Conservation (phyloP, 2,888 invertebrate species). For the Temnothorax unifasciatus region DNA sequence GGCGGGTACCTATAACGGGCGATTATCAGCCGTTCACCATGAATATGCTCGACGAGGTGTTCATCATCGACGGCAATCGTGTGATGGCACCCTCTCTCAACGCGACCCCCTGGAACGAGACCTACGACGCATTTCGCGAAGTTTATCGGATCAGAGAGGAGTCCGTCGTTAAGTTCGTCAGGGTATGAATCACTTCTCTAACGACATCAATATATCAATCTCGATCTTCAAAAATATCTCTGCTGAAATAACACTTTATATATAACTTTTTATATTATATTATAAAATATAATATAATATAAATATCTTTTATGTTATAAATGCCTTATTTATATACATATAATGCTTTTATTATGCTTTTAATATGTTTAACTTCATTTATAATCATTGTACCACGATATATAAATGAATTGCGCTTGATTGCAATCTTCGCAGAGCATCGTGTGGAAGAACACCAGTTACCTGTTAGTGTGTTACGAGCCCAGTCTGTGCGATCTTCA, state of each 20-base stretch:
- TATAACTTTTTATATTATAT: slow-evolving; percentile 6
- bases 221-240: not conserved
- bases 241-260: not conserved
- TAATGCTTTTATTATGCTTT: not conserved
- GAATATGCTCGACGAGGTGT: slow-evolving; percentile 66
- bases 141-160: not conserved
- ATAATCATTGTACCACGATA: not conserved
- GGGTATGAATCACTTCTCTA: slow-evolving; percentile 17
- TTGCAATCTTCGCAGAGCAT: slow-evolving; percentile 65
- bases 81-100: slow-evolving; percentile 63
- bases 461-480: slow-evolving; percentile 76
- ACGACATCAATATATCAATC: not conserved
- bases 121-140: slow-evolving; percentile 16
- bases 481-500: slow-evolving; percentile 72
- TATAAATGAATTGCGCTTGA: not conserved
- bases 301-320: not conserved
- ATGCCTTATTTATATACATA: not conserved
- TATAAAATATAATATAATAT: not conserved
- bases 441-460: slow-evolving; percentile 73
- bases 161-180: not conserved
- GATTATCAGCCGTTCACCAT: slow-evolving; percentile 61
- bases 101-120: slow-evolving; percentile 55
- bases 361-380: not conserved
- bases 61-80: slow-evolving; percentile 71
- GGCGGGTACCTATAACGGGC: slow-evolving; percentile 55